Evolutionary conservation across 2,888 invertebrate species (phyloP), one percentile per base, ranked within the genome.

Genomic region (Cheilosia vulpina): DNA sequence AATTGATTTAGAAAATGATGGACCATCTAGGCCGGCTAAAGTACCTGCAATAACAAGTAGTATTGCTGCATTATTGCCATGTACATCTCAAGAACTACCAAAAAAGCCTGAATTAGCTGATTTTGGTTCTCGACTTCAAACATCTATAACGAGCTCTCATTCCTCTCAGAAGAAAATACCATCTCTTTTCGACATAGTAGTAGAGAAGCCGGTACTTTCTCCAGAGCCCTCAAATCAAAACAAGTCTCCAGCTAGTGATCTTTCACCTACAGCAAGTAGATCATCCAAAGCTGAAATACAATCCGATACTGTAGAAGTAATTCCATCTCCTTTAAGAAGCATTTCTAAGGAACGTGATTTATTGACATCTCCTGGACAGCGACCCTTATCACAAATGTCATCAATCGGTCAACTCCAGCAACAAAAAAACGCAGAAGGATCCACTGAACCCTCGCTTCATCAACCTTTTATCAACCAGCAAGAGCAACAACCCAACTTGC

Each of bases 111-210:
- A 17, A 13, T 4, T 45, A 38, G 11, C 41, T 11, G 66, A 73
- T 53, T 5, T 24, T 11, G 19, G 45, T n/a, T 27, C 17, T 9
- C 66, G 50, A 7, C 11, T 21, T 27, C 52, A 31, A n/a, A 15
- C 38, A 31, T 5, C 57, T 24, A 11, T 52, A n/a, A 45, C 4
- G 11, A 68, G 9, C 9, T 19, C 43, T 9, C 43, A 63, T 41
- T 27, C 57, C 0, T 41, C 11, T 2, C 38, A 71, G 45, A 89
- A 88, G 41, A 90, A 90, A 63, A 89, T 91, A 58, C 89, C 91
- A 2, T 91, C 91, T 4, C 88, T 91, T 13, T 91, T 91, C 66
- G 90, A 90, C 87, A 89, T 89, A 45, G 89, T 90, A n/a, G 87
- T 89, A 53, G 87, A 88, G 62, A 90, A 89, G 27, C 90, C 90